These are phyloP conservation scores for Eutrigla gurnardus DNA, from an alignment of 2,797 vertebrate genomes.

Conservation along the genomic window DNA sequence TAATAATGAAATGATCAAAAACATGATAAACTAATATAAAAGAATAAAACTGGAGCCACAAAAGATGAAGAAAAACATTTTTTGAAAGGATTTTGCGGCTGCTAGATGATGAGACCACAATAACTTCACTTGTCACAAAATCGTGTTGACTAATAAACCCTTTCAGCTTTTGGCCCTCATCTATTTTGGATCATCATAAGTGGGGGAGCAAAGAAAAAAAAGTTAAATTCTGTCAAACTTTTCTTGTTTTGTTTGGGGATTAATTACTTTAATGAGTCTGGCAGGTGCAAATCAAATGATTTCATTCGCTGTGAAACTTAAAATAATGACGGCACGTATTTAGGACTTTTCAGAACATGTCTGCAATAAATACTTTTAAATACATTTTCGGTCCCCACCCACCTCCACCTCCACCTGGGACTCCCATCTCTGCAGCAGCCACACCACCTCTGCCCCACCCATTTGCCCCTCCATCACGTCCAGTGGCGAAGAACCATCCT, in stretches of 20 bases:
- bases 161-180: neutral
- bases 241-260: neutral
- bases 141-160: neutral
- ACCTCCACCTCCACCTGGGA: conserved; percentile 19
- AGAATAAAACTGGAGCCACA: neutral
- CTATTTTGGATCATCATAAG: neutral
- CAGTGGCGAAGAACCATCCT: conserved; percentile 44
- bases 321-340: conserved; percentile 9
- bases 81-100: neutral
- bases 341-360: neutral
- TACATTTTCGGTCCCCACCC: too few species aligned
- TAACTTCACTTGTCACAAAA: neutral
- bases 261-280: conserved; percentile 3
- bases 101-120: neutral
- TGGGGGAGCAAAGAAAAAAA: neutral
- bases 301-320: conserved; percentile 25
- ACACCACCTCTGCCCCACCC: conserved; percentile 5
- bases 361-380: too few species aligned
- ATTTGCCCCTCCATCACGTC: conserved; percentile 34
- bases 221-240: neutral
- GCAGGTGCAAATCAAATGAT: conserved; percentile 18
- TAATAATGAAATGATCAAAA: neutral
- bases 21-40: conserved; percentile 2
- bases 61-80: neutral
- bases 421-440: conserved; percentile 10